Evolutionary conservation across 2,888 invertebrate species (phyloP).

Genomic region (Dorcus hopei): DNA sequence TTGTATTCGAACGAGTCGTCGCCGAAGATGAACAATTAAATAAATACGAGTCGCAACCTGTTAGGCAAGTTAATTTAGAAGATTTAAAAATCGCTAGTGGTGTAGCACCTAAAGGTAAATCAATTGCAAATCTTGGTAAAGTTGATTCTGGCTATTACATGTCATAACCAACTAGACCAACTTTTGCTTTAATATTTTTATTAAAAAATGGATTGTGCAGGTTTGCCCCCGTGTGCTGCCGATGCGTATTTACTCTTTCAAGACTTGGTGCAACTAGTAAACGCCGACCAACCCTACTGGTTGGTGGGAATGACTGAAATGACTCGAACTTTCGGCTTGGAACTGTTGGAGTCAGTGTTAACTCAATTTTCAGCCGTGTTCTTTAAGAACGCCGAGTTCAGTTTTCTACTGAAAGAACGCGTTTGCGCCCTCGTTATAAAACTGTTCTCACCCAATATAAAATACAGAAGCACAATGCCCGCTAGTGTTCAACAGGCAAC

Average conservation of each 20-base stretch:
- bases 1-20: slow-evolving; percentile 84
- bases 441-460: slow-evolving; percentile 97
- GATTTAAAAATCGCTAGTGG: slow-evolving; percentile 74
- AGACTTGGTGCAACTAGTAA: slow-evolving; percentile 95
- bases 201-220: slow-evolving; percentile 19
- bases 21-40: slow-evolving; percentile 62
- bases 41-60: slow-evolving; percentile 31
- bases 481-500: slow-evolving; percentile 62
- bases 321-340: slow-evolving; percentile 94
- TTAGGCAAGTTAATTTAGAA: slow-evolving; percentile 65
- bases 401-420: slow-evolving; percentile 90
- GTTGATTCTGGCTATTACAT: too few relatives aligned
- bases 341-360: slow-evolving; percentile 89
- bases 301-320: slow-evolving; percentile 94
- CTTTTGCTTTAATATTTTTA: neutral
- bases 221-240: slow-evolving; percentile 81
- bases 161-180: too few relatives aligned
- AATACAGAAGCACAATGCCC: slow-evolving; percentile 67
- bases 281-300: slow-evolving; percentile 96
- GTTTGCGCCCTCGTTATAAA: slow-evolving; percentile 98
- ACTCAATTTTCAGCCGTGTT: slow-evolving; percentile 82
- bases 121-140: too few relatives aligned
- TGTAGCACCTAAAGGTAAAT: slow-evolving; percentile 66
- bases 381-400: slow-evolving; percentile 91
- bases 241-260: slow-evolving; percentile 95